Conservation (phyloP, 2,888 invertebrate species). For the Tinea trinotella region DNA sequence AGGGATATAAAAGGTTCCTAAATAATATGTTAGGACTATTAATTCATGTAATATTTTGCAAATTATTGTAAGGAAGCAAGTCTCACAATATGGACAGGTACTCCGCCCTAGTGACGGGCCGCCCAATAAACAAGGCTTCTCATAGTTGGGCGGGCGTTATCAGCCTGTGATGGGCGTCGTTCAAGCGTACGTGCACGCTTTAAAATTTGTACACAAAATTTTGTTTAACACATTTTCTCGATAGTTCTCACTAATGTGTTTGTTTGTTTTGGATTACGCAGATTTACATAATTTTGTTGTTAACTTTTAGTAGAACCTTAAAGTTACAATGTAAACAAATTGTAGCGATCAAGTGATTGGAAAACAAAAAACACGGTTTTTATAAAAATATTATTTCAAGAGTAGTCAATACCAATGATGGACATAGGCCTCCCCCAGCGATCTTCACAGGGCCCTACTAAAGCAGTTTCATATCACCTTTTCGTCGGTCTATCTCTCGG, state of each 20-base stretch:
- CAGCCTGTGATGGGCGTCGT: constrained; percentile 44
- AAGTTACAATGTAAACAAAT: too few relatives aligned
- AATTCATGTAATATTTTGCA: not conserved
- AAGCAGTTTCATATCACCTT: too few relatives aligned
- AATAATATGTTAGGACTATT: not conserved
- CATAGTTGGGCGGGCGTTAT: constrained; percentile 51
- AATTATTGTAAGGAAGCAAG: constrained; percentile 2
- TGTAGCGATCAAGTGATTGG: too few relatives aligned
- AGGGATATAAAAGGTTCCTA: too few relatives aligned
- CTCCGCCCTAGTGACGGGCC: constrained; percentile 39
- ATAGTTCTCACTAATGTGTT: constrained; percentile 20
- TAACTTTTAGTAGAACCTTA: too few relatives aligned
- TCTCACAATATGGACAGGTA: constrained; percentile 6
- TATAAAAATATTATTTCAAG: too few relatives aligned
- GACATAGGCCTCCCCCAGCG: too few relatives aligned
- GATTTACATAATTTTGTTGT: too few relatives aligned
- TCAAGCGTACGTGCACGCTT: constrained; percentile 28
- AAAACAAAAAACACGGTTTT: too few relatives aligned
- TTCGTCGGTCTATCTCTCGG: too few relatives aligned
- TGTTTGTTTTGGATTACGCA: constrained; percentile 21
- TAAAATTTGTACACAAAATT: constrained; percentile 32
- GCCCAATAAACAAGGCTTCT: constrained; percentile 61
- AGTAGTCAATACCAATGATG: too few relatives aligned
- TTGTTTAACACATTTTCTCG: constrained; percentile 21
- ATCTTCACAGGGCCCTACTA: too few relatives aligned